Evolutionary conservation across 2,888 invertebrate species (phyloP).

Genomic region (Thecocarcelia acutangulata): DNA sequence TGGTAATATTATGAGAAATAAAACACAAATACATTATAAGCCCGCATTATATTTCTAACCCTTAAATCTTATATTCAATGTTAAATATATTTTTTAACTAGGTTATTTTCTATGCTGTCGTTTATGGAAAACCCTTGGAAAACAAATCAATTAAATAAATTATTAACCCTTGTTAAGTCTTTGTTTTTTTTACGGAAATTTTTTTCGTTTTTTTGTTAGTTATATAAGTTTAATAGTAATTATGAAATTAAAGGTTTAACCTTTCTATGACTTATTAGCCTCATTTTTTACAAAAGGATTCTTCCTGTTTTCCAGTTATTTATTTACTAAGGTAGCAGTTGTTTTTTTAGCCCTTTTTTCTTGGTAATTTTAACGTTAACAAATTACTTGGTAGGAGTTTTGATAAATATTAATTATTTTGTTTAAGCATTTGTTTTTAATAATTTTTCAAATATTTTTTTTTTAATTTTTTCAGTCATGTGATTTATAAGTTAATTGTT

Average conservation of each 20-base stretch:
- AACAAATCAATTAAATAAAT: slow-evolving; percentile 62
- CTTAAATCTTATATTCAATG: no score
- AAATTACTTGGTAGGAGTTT: slow-evolving; percentile 24
- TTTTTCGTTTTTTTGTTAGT: slow-evolving; percentile 45
- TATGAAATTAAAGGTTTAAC: slow-evolving; percentile 79
- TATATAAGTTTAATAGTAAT: slow-evolving; percentile 71
- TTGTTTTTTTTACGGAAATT: slow-evolving; percentile 38
- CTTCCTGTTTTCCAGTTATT: background rate
- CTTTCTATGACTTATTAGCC: slow-evolving; percentile 78
- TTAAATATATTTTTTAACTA: background rate
- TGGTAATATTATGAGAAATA: background rate
- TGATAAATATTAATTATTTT: slow-evolving; percentile 6
- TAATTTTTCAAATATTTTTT: background rate
- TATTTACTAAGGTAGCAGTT: slow-evolving; percentile 60
- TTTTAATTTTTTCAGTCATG: slow-evolving; percentile 33
- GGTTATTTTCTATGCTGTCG: background rate
- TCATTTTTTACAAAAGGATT: slow-evolving; percentile 73
- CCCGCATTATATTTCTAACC: background rate
- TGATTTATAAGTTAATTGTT: slow-evolving; percentile 62
- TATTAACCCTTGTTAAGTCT: background rate
- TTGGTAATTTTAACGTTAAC: background rate
- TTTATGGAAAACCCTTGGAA: slow-evolving; percentile 30
- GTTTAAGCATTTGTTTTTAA: background rate
- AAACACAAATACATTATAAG: background rate
- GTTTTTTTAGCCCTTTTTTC: slow-evolving; percentile 9